Base-by-base conservation (phyloP, 2,888 invertebrate species). In the Mellilla xanthometata region DNA sequence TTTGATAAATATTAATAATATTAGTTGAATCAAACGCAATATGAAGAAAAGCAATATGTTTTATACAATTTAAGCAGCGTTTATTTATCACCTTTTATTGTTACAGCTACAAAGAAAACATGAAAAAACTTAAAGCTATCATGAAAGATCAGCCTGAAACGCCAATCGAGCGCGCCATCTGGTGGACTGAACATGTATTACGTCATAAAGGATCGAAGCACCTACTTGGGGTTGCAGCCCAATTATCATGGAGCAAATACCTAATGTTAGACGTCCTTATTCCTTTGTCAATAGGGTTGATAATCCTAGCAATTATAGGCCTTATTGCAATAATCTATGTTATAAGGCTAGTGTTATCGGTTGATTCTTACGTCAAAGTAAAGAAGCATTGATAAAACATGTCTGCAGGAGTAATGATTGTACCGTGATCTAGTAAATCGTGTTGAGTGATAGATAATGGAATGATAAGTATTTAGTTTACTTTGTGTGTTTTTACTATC, bases 161-260 rank as follows among this genome's bases (percentile, higher is more conserved):
- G 2, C 48, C 68, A 0, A 33, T 68, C 0, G 59, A 70, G 1
- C 64, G 65, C 8, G 63, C 65, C 0, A 51, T 65, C 4, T 66
- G 66, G 68, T 69, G 72, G 71, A 57, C 57, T 2, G 68, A 72
- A 30, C 59, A 70, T 35, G 60, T 67, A 2, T 15, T 71, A 1
- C 59, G 69, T 0, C 63, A 72, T 34, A 57, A 60, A 1, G 66
- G 64, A 2, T 64, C 63, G 2, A 49, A 46, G 3, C 67, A 70
- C 12, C 52, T 71, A 1, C 54, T 61, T 6, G 34, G 62, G 0
- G 51, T 60, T 1, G 53, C 59, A 1, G 68, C 70, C 0, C 58
- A 61, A 9, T 55, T 62, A 6, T 33, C 58, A n/a, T 65, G 59
- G 58, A 35, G 41, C 12, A 49, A 60, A 9, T 57, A 52, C 35